These are phyloP conservation scores for Macquaria australasica DNA, from an alignment of 2,113 vertebrate species.

Conservation along the genomic window DNA sequence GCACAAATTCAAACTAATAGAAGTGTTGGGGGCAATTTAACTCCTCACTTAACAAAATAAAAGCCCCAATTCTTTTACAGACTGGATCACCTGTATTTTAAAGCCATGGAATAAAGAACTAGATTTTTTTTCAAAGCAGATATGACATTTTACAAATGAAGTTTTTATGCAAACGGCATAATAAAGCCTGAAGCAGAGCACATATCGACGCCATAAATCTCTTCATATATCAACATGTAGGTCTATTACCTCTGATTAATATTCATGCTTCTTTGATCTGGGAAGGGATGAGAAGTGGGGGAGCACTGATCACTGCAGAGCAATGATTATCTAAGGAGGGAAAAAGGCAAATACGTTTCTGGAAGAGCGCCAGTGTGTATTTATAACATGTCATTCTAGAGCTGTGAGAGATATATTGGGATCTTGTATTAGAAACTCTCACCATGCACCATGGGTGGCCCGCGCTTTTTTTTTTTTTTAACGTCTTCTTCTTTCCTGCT, in stretches of 20 bases:
- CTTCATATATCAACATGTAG: conserved; percentile 27
- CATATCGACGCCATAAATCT: conserved; percentile 43
- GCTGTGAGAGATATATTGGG: conserved; percentile 15
- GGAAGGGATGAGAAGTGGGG: background rate
- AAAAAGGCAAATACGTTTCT: conserved; percentile 12
- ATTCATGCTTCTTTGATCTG: conserved; percentile 51
- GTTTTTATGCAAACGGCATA: conserved; percentile 18
- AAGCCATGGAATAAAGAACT: background rate
- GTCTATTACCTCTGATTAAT: conserved; percentile 51
- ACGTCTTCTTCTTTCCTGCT: conserved; percentile 3
- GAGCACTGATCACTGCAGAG: conserved; percentile 12
- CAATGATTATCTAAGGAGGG: conserved; percentile 20
- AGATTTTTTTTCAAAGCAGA: background rate
- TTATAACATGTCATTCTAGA: conserved; percentile 57
- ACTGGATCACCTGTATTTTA: background rate
- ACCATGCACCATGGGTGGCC: conserved; percentile 24
- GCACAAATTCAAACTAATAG: background rate
- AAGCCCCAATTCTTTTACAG: background rate
- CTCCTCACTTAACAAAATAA: conserved; percentile 30
- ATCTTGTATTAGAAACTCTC: conserved; percentile 53
- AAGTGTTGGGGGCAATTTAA: background rate
- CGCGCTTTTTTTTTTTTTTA: background rate
- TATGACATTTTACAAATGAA: conserved; percentile 25
- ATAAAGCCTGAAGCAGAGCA: conserved; percentile 16
- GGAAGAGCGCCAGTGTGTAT: conserved; percentile 42